Conservation (phyloP, 1,140 invertebrate genomes). For the Drosophila varians region DNA sequence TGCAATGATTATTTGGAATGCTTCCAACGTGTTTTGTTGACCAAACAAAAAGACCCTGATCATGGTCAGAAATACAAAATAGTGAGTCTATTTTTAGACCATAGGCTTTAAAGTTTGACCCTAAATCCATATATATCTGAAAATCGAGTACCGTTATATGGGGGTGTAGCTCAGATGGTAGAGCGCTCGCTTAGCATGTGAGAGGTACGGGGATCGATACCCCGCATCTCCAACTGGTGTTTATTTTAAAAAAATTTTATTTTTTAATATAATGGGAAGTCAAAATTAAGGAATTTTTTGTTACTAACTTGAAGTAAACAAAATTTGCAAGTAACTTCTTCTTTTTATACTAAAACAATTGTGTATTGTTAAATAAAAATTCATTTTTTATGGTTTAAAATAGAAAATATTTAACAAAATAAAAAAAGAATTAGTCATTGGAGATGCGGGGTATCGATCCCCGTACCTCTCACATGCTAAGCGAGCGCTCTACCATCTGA, state of each 20-base stretch:
- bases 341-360: neutral
- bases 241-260: slow-evolving; percentile 9
- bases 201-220: slow-evolving; percentile 92
- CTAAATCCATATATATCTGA: neutral
- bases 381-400: neutral
- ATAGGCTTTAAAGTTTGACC: neutral
- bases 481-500: slow-evolving; percentile 94
- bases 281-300: no score
- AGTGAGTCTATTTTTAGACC: slow-evolving; percentile 5
- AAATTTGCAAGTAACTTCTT: no score
- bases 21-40: slow-evolving; percentile 9
- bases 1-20: slow-evolving; percentile 10
- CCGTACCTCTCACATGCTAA: slow-evolving; percentile 94
- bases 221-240: slow-evolving; percentile 85
- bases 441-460: slow-evolving; percentile 92
- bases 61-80: slow-evolving; percentile 32
- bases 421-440: slow-evolving; percentile 22
- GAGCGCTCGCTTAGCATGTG: slow-evolving; percentile 93
- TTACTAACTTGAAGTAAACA: no score
- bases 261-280: no score
- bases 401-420: neutral
- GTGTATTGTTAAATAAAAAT: slow-evolving; percentile 3
- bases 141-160: slow-evolving; percentile 26
- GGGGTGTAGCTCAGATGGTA: slow-evolving; percentile 91
- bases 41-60: slow-evolving; percentile 2